Evolutionary conservation across 2,113 vertebrate genomes (phyloP).

Genomic region (Lasiurus borealis): DNA sequence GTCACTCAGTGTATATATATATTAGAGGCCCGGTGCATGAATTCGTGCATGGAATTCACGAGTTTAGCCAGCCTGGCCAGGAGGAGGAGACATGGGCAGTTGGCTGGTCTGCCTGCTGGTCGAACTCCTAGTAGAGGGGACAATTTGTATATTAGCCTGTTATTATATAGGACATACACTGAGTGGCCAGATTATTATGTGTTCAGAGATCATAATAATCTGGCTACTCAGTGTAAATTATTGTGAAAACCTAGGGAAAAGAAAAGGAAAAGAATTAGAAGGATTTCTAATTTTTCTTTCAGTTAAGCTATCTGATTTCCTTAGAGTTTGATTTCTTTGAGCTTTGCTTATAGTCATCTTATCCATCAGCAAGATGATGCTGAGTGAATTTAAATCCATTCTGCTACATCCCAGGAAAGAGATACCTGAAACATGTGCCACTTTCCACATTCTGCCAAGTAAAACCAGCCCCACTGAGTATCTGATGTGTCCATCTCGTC

Average conservation of each 20-base stretch:
- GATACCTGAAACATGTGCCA: conserved; percentile 99
- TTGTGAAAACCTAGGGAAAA: neutral
- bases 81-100: no score
- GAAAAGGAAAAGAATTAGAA: neutral
- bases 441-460: conserved; percentile 96
- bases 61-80: no score
- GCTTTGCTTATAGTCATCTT: neutral
- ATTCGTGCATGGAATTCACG: no score
- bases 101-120: no score
- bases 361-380: neutral
- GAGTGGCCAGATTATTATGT: no score
- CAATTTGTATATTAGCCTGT: no score
- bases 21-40: no score
- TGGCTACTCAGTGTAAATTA: neutral
- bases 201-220: no score
- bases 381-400: neutral
- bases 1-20: no score
- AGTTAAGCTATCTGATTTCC: neutral
- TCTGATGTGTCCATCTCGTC: conserved; percentile 98
- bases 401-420: neutral
- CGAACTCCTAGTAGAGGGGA: no score
- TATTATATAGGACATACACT: no score
- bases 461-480: conserved; percentile 97
- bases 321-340: neutral
- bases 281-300: neutral